These are phyloP conservation scores for Helicoverpa armigera DNA, from an alignment of 1,140 invertebrate species.

Conservation along the genomic window DNA sequence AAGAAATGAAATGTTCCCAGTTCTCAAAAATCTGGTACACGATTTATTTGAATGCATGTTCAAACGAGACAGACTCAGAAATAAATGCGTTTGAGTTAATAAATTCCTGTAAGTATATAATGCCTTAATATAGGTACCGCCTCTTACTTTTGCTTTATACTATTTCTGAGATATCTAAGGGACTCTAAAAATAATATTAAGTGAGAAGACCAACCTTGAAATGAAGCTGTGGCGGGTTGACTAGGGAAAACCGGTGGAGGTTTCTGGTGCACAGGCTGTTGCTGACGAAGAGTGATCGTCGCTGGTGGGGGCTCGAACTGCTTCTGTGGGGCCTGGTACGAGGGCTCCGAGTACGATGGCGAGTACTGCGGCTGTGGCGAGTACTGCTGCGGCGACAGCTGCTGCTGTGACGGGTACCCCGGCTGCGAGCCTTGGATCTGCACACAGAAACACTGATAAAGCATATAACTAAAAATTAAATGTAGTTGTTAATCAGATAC, in stretches of 20 bases:
- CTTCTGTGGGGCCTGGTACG: constrained; percentile 74
- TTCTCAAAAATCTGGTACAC: constrained; percentile 22
- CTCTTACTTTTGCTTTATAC: too few relatives aligned
- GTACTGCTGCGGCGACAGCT: constrained; percentile 67
- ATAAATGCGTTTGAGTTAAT: constrained; percentile 7
- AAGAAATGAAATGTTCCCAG: constrained; percentile 48
- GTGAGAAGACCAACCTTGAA: constrained; percentile 85
- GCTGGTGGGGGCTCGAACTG: constrained; percentile 88
- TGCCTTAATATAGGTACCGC: background rate
- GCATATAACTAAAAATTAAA: background rate
- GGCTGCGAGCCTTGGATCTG: constrained; percentile 67
- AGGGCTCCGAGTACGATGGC: constrained; percentile 63
- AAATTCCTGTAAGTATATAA: background rate
- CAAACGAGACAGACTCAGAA: constrained; percentile 16
- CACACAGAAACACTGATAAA: constrained; percentile 16
- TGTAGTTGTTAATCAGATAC: constrained; percentile 22
- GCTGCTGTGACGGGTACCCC: constrained; percentile 61
- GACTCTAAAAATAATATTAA: too few relatives aligned
- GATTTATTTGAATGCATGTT: constrained; percentile 16
- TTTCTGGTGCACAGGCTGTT: constrained; percentile 91
- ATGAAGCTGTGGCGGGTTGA: constrained; percentile 90
- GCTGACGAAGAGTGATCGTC: constrained; percentile 90
- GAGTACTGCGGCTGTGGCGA: constrained; percentile 74
- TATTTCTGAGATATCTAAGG: too few relatives aligned
- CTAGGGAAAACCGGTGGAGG: constrained; percentile 89